Evolutionary conservation across 2,888 invertebrate genomes (phyloP).

Genomic region (Cephus spinipes): DNA sequence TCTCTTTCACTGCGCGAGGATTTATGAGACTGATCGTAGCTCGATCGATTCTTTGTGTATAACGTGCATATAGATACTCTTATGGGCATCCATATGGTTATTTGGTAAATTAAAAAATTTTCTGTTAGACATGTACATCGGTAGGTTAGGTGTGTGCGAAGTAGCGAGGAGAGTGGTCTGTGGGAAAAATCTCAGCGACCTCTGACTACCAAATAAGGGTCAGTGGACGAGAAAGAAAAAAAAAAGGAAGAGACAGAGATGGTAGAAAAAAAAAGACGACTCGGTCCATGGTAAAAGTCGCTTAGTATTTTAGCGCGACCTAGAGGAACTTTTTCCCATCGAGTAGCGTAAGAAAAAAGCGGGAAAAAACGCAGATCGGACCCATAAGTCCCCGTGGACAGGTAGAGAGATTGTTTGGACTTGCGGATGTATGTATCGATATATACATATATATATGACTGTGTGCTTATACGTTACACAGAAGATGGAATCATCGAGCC

Average conservation of each 20-base stretch:
- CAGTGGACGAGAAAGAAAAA: conserved; percentile 30
- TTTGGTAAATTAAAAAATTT: neutral
- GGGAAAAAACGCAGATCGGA: neutral
- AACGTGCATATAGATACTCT: neutral
- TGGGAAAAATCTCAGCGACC: neutral
- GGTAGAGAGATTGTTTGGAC: conserved; percentile 7
- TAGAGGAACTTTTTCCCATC: conserved; percentile 2
- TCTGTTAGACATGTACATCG: neutral
- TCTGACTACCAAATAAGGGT: neutral
- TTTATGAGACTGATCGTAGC: neutral
- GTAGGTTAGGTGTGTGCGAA: neutral
- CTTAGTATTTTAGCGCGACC: neutral
- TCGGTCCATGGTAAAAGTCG: neutral
- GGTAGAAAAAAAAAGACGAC: conserved; percentile 10
- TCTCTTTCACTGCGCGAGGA: neutral
- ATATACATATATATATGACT: neutral
- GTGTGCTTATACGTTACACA: neutral
- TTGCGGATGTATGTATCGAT: neutral
- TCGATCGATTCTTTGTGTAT: neutral
- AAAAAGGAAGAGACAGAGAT: conserved; percentile 25
- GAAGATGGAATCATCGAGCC: neutral
- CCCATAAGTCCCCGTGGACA: conserved; percentile 7
- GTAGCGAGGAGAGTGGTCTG: neutral
- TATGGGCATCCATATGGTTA: neutral
- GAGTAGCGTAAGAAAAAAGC: neutral